A percentile compares a stretch with the other conserved stretches of the same genome.
phyloP scores from a whole-genome alignment of 2,113 vertebrate genomes.

The Leptocoma aspasia region DNA sequence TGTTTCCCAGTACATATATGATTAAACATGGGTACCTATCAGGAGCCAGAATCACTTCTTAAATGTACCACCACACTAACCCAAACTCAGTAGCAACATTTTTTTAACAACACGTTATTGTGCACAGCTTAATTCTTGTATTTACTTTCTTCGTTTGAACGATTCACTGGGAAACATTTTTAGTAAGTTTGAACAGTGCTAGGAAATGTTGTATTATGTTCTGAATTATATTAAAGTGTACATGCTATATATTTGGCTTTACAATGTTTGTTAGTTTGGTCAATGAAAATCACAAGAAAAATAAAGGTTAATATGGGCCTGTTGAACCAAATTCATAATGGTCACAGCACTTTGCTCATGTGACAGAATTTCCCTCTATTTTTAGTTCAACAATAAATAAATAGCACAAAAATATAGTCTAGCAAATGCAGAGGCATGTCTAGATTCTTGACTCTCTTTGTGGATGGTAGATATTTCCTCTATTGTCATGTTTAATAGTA shows the following conservation, averaged over 20 bases:
- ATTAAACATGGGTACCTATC: neutral
- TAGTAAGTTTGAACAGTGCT: neutral
- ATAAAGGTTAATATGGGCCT: neutral
- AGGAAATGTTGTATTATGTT: neutral
- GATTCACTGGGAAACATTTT: neutral
- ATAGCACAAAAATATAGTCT: neutral
- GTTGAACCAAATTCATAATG: neutral
- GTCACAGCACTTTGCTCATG: neutral
- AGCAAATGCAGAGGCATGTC: neutral
- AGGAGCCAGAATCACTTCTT: neutral
- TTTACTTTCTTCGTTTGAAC: neutral
- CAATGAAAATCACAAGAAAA: neutral
- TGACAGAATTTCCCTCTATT: neutral
- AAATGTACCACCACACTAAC: neutral
- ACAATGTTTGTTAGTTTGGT: neutral
- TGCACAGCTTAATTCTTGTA: neutral
- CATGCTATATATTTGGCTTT: neutral
- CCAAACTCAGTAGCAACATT: neutral
- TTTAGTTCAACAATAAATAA: neutral
- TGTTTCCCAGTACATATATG: neutral
- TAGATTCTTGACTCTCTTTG: neutral
- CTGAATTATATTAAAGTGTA: neutral
- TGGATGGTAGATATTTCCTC: neutral
- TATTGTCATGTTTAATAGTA: neutral
- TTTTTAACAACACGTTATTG: neutral